Evolutionary conservation across 2,888 invertebrate genomes (phyloP).

Genomic region (Xestia sexstrigata): DNA sequence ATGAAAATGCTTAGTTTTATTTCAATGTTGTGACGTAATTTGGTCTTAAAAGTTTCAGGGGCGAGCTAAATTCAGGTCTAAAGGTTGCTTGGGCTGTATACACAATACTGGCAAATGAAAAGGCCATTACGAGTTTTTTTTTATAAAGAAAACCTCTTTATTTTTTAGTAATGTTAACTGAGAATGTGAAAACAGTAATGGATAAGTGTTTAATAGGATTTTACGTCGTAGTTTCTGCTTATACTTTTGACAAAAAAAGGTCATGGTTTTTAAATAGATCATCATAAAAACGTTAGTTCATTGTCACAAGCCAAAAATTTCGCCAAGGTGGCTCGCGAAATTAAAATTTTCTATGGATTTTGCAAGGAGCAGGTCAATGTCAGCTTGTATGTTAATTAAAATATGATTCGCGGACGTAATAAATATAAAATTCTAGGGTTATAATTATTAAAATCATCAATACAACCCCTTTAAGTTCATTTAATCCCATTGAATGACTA

Average conservation of each 20-base stretch:
- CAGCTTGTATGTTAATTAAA: too few relatives aligned
- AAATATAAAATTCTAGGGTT: too few relatives aligned
- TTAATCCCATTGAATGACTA: too few relatives aligned
- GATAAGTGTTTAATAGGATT: background rate
- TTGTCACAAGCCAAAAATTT: background rate
- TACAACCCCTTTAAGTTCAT: too few relatives aligned
- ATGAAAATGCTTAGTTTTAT: slow-evolving; percentile 58
- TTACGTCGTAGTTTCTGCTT: background rate
- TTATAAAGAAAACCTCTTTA: background rate
- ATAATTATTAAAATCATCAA: too few relatives aligned
- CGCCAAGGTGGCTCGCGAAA: too few relatives aligned
- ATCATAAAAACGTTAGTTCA: background rate
- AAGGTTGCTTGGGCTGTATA: slow-evolving; percentile 26
- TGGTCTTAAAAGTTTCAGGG: slow-evolving; percentile 30
- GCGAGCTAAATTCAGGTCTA: slow-evolving; percentile 25
- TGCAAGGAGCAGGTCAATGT: too few relatives aligned
- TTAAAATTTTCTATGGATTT: too few relatives aligned
- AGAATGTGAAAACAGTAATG: background rate
- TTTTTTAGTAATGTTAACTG: background rate
- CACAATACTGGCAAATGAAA: slow-evolving; percentile 33
- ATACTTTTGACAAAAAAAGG: background rate
- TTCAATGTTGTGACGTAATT: slow-evolving; percentile 50
- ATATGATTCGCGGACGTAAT: too few relatives aligned
- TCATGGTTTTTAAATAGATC: too few relatives aligned
- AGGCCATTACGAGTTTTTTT: background rate